These are phyloP conservation scores for Tenthredo scrophulariae DNA, from an alignment of 2,888 invertebrate genomes.

Conservation along the genomic window DNA sequence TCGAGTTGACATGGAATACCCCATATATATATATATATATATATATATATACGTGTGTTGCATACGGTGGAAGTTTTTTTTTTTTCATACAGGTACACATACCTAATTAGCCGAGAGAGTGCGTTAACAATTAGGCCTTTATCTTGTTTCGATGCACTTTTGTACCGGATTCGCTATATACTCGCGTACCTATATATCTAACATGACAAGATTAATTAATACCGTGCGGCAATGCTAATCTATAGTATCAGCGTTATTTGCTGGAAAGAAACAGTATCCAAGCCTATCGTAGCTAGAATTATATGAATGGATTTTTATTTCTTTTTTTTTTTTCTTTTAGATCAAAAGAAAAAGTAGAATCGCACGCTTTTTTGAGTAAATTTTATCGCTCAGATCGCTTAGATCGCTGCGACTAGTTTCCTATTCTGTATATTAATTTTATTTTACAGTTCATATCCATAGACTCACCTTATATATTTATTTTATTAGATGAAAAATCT, in stretches of 20 bases:
- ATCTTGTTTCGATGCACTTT: not conserved
- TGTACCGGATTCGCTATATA: not conserved
- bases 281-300: not conserved
- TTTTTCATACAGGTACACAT: not conserved
- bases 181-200: not conserved
- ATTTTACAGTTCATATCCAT: no score
- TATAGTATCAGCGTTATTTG: not conserved
- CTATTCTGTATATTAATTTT: no score
- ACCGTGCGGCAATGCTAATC: not conserved
- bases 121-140: not conserved
- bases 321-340: no score
- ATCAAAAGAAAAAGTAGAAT: no score
- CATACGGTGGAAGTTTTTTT: no score
- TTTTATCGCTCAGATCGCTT: no score
- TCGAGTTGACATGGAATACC: no score
- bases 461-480: no score
- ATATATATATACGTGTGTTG: not conserved
- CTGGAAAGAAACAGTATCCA: not conserved
- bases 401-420: no score
- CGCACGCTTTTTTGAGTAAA: no score
- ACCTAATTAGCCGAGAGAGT: not conserved
- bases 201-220: not conserved
- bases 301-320: no score
- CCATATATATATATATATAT: not conserved
- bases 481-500: no score